Percentiles rank a stretch among this genome's conserved stretches.
Conservation (phyloP, 2,888 invertebrate species). For the Eupithecia inturbata region DNA sequence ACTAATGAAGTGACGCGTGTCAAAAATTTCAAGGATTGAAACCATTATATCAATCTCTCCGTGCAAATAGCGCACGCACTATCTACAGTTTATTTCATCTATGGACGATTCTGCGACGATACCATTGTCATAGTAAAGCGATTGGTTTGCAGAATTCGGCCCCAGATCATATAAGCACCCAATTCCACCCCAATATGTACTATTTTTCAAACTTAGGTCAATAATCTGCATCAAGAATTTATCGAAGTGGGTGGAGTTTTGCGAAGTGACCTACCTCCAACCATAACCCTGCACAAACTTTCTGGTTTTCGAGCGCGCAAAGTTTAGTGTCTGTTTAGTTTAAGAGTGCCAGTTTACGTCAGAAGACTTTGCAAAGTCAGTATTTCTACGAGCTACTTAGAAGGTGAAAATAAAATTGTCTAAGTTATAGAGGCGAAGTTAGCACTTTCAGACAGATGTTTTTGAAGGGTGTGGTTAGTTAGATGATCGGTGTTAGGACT, state of each 20-base stretch:
- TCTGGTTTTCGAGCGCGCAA: slow-evolving; percentile 52
- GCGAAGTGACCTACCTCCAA: slow-evolving; percentile 23
- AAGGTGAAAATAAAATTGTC: slow-evolving; percentile 55
- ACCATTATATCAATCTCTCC: too few species aligned
- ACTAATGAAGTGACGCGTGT: too few species aligned
- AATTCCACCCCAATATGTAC: too few species aligned
- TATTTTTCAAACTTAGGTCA: background rate
- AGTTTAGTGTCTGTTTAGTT: slow-evolving; percentile 73
- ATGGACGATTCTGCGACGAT: too few species aligned
- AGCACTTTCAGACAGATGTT: slow-evolving; percentile 41
- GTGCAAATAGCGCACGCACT: too few species aligned
- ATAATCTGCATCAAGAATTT: background rate
- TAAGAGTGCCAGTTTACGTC: slow-evolving; percentile 69
- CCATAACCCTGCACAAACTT: slow-evolving; percentile 48
- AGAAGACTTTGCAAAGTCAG: slow-evolving; percentile 68
- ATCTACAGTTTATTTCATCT: too few species aligned
- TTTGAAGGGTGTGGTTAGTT: slow-evolving; percentile 25
- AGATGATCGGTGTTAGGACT: slow-evolving; percentile 19
- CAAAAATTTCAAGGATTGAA: too few species aligned
- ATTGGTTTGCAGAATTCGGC: too few species aligned
- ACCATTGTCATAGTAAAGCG: too few species aligned
- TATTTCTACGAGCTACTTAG: slow-evolving; percentile 55
- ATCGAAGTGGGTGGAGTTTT: background rate
- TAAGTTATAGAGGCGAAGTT: slow-evolving; percentile 33
- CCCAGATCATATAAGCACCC: background rate